These are phyloP conservation scores for Excalfactoria chinensis DNA, from an alignment of 2,113 vertebrate genomes.

Conservation along the genomic window DNA sequence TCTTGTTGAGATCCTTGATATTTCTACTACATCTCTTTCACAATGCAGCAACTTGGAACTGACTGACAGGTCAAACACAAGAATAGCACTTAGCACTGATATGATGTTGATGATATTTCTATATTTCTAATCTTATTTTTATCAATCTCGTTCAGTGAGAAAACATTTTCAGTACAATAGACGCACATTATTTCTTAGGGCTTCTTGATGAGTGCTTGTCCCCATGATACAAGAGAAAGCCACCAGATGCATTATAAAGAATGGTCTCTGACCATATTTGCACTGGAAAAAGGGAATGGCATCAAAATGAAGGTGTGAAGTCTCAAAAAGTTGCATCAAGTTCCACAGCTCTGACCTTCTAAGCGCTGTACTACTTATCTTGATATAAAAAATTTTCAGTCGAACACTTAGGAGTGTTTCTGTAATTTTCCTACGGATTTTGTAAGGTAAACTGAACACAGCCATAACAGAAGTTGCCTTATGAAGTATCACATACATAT, in stretches of 20 bases:
- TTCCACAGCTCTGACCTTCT: background rate
- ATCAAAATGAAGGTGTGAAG: background rate
- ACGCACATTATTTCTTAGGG: background rate
- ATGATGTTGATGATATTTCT: background rate
- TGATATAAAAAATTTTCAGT: background rate
- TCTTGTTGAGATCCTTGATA: background rate
- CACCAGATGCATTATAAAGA: background rate
- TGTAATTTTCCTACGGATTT: background rate
- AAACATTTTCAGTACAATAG: background rate
- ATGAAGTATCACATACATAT: background rate
- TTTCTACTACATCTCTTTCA: slow-evolving; percentile 16
- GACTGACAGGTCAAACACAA: slow-evolving; percentile 22
- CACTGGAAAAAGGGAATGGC: background rate
- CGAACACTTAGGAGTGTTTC: background rate
- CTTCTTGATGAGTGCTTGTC: background rate
- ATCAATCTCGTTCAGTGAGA: background rate
- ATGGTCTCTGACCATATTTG: background rate
- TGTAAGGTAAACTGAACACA: background rate
- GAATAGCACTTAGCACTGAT: background rate
- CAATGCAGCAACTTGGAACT: background rate
- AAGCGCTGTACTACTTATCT: background rate
- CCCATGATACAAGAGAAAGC: background rate
- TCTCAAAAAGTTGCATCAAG: background rate
- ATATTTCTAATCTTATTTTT: background rate
- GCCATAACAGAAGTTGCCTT: background rate